Evolutionary conservation across 2,113 vertebrate genomes (phyloP), one percentile per base, ranked within the genome.

Genomic region (Hippocampus guttulatus): DNA sequence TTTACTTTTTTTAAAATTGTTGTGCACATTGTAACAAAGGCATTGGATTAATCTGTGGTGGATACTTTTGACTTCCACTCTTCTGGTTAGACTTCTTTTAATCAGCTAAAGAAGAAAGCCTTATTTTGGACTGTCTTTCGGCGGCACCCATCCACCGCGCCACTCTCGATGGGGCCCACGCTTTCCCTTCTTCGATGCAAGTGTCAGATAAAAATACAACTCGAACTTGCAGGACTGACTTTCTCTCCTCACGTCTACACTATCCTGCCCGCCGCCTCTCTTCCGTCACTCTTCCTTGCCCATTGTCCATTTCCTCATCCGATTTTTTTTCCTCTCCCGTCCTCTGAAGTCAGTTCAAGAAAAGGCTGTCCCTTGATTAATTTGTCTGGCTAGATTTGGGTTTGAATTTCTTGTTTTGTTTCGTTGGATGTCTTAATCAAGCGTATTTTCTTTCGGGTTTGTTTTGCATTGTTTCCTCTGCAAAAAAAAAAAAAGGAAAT

Each of bases 71-170:
- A 71, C 64, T 60, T 78, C 85, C 79, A 74, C 84, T 83, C 80
- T 80, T 61, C 74, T 81, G 80, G 84, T 79, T 87, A 77, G 70
- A 76, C 76, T 69, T 85, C 90, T 55, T 92, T 92, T 93, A 93
- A 93, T 93, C 92, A 93, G 87, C 67, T 71, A 71, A 63, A 84
- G 87, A 90, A 88, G 85, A 90, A 85, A 89, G 83, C 78, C 25
- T 72, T 91, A 89, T 92, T 93, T 87, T 91, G 87, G 71, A 67
- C 76, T 60, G 82, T 91, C 90, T 92, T 88, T 93, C 91, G 90
- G 68, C 90, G 3, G 64, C 5, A 58, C 76, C 76, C 81, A 54
- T 72, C 78, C 64, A 38, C 67, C 82, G 89, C 86, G 77, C 83
- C 80, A 70, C 80, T 81, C 76, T 77, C 78, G 76, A 75, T 79